Base-by-base conservation (phyloP, 2,113 vertebrate species). In the Cathartes aura region DNA sequence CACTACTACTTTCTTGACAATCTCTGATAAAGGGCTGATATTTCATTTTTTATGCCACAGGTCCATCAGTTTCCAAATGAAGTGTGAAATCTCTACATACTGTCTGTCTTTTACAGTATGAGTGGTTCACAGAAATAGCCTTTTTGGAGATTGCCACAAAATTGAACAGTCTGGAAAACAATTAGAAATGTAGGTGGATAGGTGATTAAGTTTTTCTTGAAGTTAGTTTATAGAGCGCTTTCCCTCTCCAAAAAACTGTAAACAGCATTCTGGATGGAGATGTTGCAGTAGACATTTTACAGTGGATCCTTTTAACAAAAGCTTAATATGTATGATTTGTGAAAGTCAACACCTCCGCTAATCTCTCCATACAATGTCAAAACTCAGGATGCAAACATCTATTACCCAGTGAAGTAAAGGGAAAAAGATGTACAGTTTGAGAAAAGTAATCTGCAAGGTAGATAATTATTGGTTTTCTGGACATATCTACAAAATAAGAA, bases 281-380 rank as follows among this genome's bases (percentile, higher is more conserved):
- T 29, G 15, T 72, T 76, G 36, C 32, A 66, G 60, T 26, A 82
- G 36, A 68, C 63, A 89, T 92, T 96, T 89, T 82, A 87, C 67
- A 90, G 95, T 89, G 87, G 72, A 96, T 97, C 95, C 92, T 98
- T 98, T 96, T 97, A 97, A 97, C 94, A 96, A 98, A 98, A 98
- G 92, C 72, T 95, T 98, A 98, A 98, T 98, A 97, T 96, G 97
- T 95, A 95, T 97, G 89, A 98, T 98, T 98, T 98, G 93, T 99
- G 98, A 98, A 98, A 98, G 97, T 98, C 97, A 98, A 97, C 93
- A 97, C 93, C 86, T 82, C 87, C 63, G 62, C 91, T 99, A 98
- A 98, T 98, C 97, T 99, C 98, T 98, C 97, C 80, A 87, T 97
- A 96, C 75, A 98, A 96, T 97, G 94, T 98, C 97, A 94, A 96